Evolutionary conservation across 1,140 invertebrate genomes (phyloP).

Genomic region (Cyrtorhinus lividipennis): DNA sequence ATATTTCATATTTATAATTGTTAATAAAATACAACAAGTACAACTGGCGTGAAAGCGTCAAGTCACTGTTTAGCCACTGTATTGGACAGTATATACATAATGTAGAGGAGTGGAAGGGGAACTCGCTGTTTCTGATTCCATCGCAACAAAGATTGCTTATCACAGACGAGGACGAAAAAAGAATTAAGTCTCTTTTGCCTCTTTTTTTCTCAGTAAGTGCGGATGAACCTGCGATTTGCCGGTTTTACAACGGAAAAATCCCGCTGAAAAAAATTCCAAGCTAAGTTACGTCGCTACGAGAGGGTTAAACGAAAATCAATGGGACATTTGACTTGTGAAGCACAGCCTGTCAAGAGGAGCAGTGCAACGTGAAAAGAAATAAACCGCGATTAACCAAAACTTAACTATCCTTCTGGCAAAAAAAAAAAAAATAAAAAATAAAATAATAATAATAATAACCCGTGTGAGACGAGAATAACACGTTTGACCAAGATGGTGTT

Average conservation of each 20-base stretch:
- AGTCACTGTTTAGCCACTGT: not conserved
- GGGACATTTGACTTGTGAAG: not conserved
- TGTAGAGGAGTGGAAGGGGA: not conserved
- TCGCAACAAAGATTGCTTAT: conserved; percentile 2
- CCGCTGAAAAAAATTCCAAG: not conserved
- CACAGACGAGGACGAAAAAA: conserved; percentile 5
- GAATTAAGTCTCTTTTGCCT: not conserved
- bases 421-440: too few relatives aligned
- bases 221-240: not conserved
- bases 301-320: not conserved
- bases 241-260: not conserved
- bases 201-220: not conserved
- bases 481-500: too few relatives aligned
- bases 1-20: not conserved
- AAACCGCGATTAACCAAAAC: too few relatives aligned
- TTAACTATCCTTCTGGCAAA: too few relatives aligned
- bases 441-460: too few relatives aligned
- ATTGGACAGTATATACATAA: not conserved
- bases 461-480: too few relatives aligned
- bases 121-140: conserved; percentile 2
- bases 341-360: not conserved
- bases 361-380: not conserved
- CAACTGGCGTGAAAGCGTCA: conserved; percentile 5
- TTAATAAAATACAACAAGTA: conserved; percentile 7
- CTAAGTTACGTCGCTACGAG: not conserved